Conservation (phyloP, 2,888 invertebrate genomes). For the Dasypogon diadema region DNA sequence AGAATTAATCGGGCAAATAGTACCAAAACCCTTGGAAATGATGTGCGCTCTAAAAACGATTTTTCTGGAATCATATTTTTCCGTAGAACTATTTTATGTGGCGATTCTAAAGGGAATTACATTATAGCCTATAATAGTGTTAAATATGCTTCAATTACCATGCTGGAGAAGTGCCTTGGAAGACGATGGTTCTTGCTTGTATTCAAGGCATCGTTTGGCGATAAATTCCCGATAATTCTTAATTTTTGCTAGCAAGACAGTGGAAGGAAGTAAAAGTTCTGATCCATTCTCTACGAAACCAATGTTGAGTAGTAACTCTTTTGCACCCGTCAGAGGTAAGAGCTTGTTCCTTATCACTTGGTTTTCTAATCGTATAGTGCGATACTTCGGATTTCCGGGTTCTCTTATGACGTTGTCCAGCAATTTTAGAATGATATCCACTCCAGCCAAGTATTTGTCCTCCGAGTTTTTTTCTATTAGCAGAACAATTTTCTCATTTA, state of each 20-base stretch:
- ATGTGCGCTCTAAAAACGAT: constrained; percentile 64
- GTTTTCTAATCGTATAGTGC: constrained; percentile 65
- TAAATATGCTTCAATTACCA: too few species aligned
- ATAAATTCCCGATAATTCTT: constrained; percentile 64
- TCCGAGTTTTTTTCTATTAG: constrained; percentile 60
- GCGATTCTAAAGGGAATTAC: not conserved
- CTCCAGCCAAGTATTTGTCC: constrained; percentile 64
- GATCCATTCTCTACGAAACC: constrained; percentile 62
- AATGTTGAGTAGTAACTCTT: constrained; percentile 63
- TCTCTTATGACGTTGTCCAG: constrained; percentile 66
- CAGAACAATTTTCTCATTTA: constrained; percentile 44
- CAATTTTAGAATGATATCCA: constrained; percentile 65
- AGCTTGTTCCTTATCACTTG: constrained; percentile 66
- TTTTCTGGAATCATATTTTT: constrained; percentile 61
- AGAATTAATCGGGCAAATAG: too few species aligned
- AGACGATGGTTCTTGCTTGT: not conserved
- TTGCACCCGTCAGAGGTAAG: constrained; percentile 62
- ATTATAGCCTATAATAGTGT: too few species aligned
- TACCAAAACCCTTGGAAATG: constrained; percentile 70
- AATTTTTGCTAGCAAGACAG: constrained; percentile 63
- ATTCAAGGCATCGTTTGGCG: not conserved
- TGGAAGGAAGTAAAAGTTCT: constrained; percentile 62
- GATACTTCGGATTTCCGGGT: constrained; percentile 65
- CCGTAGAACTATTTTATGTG: too few species aligned
- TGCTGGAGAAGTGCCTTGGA: too few species aligned